Evolutionary conservation across 2,113 vertebrate genomes (phyloP).

Genomic region (Syrrhaptes paradoxus): DNA sequence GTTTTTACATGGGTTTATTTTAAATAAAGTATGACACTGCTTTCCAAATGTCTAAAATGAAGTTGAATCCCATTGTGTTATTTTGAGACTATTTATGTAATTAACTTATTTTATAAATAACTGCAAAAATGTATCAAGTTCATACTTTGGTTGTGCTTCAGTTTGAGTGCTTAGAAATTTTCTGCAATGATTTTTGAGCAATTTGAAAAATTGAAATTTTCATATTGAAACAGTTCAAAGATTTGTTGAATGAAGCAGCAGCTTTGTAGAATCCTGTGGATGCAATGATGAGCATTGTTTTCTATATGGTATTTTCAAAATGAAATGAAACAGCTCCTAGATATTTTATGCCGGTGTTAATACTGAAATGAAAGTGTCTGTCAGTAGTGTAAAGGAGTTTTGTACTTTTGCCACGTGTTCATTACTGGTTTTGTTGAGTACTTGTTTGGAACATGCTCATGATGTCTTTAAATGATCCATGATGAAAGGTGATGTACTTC

Average conservation of each 20-base stretch:
- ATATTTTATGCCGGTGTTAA: constrained; percentile 66
- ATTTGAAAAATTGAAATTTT: constrained; percentile 70
- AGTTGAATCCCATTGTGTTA: constrained; percentile 81
- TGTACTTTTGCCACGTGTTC: constrained; percentile 45
- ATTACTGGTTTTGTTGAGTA: constrained; percentile 52
- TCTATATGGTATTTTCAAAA: constrained; percentile 71
- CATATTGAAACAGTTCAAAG: constrained; percentile 74
- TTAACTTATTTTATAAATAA: constrained; percentile 25
- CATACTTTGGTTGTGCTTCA: constrained; percentile 51
- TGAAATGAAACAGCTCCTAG: constrained; percentile 26
- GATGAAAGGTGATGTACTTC: constrained; percentile 47
- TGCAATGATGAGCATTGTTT: constrained; percentile 70
- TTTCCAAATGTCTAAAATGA: constrained; percentile 80
- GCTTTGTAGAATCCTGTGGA: constrained; percentile 71
- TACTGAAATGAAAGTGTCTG: constrained; percentile 50
- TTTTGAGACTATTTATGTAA: constrained; percentile 70
- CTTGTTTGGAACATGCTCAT: constrained; percentile 43
- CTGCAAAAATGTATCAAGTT: constrained; percentile 46
- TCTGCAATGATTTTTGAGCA: constrained; percentile 68
- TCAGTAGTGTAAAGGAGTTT: background rate
- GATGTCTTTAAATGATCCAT: background rate
- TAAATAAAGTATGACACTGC: constrained; percentile 86
- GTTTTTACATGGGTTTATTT: constrained; percentile 86
- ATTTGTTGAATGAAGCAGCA: constrained; percentile 72
- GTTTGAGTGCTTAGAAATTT: constrained; percentile 70